Conservation (phyloP, 2,113 vertebrate genomes). For the Amblyornis subalaris region DNA sequence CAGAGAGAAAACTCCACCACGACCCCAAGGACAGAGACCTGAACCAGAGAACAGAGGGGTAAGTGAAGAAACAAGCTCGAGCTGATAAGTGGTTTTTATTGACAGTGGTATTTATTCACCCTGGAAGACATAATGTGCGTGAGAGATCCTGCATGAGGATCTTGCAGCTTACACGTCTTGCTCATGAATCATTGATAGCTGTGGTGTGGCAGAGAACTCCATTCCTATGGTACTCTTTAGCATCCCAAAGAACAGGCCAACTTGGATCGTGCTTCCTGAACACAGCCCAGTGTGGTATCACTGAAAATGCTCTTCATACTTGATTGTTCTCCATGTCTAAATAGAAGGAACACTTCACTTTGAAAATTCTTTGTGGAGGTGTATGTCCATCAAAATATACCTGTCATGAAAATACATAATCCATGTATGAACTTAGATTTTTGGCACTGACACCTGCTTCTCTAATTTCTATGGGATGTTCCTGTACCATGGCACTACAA, state of each 20-base stretch:
- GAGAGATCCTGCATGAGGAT: background rate
- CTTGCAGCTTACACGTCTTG: background rate
- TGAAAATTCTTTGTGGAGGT: background rate
- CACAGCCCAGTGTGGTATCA: background rate
- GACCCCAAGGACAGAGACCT: constrained; percentile 96
- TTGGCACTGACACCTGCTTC: background rate
- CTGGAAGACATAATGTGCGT: background rate
- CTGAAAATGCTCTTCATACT: background rate
- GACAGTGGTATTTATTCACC: background rate
- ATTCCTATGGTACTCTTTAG: background rate
- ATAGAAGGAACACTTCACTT: background rate
- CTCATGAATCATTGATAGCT: background rate
- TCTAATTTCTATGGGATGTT: background rate
- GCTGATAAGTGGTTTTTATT: background rate
- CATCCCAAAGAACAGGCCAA: background rate
- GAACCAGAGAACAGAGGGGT: constrained; percentile 97
- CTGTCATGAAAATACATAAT: background rate
- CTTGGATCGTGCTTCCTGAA: background rate
- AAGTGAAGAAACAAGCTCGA: constrained; percentile 48
- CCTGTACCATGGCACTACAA: background rate
- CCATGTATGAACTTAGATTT: background rate
- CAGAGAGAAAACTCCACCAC: constrained; percentile 96
- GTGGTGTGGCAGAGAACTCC: background rate
- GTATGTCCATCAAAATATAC: background rate
- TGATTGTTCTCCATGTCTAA: background rate